phyloP scores from a whole-genome alignment of 2,888 invertebrate species.

The Epirrhoe tristata region DNA sequence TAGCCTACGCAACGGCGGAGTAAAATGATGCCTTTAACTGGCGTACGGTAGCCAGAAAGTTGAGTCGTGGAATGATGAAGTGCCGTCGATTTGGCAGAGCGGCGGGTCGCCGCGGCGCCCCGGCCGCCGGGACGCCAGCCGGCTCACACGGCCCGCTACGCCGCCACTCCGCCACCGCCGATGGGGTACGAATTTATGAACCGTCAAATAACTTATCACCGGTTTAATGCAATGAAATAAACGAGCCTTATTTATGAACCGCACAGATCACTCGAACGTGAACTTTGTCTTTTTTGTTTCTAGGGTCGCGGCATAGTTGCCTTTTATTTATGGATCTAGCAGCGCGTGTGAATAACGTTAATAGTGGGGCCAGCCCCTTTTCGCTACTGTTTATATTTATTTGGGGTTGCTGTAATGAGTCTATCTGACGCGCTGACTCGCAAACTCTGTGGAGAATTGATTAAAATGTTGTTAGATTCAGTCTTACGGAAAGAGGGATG shows the following conservation, averaged over 20 bases:
- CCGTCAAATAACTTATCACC: slow-evolving; percentile 84
- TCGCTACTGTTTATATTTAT: slow-evolving; percentile 84
- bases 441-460: slow-evolving; percentile 84
- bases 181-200: slow-evolving; percentile 79
- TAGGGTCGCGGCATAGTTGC: slow-evolving; percentile 72
- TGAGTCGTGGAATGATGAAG: slow-evolving; percentile 70
- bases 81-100: slow-evolving; percentile 75
- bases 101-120: slow-evolving; percentile 71
- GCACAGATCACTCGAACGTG: slow-evolving; percentile 75
- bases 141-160: slow-evolving; percentile 56
- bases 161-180: slow-evolving; percentile 57
- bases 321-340: slow-evolving; percentile 82
- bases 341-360: slow-evolving; percentile 83
- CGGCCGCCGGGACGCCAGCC: slow-evolving; percentile 58
- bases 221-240: slow-evolving; percentile 83
- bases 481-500: slow-evolving; percentile 78
- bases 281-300: slow-evolving; percentile 76
- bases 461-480: slow-evolving; percentile 84
- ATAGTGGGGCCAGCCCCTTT: slow-evolving; percentile 79
- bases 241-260: slow-evolving; percentile 80
- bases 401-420: slow-evolving; percentile 83
- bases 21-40: slow-evolving; percentile 67
- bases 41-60: slow-evolving; percentile 73
- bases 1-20: slow-evolving; percentile 62
- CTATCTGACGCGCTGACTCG: slow-evolving; percentile 83